phyloP scores from a whole-genome alignment of 2,797 vertebrate genomes.

The Scolopax bukidnonensis region DNA sequence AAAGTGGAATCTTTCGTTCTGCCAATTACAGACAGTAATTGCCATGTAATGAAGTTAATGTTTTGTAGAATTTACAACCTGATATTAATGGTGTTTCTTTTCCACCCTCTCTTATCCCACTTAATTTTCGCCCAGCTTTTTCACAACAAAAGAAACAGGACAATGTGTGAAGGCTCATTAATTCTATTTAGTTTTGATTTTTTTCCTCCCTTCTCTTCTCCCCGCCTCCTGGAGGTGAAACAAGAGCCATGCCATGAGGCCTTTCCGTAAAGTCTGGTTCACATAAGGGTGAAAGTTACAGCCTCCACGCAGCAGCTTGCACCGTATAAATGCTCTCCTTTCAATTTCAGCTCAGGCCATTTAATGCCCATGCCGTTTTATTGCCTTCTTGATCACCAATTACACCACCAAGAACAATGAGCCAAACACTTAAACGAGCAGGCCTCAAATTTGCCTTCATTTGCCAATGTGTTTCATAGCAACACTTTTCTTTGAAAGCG shows the following conservation, averaged over 20 bases:
- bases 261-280: conserved; percentile 81
- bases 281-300: conserved; percentile 80
- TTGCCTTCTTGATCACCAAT: conserved; percentile 79
- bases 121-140: conserved; percentile 76
- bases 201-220: conserved; percentile 13
- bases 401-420: conserved; percentile 80
- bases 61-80: conserved; percentile 87
- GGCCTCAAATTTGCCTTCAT: conserved; percentile 77
- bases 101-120: conserved; percentile 68
- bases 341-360: conserved; percentile 54
- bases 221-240: conserved; percentile 75
- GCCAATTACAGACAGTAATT: conserved; percentile 81
- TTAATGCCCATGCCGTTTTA: conserved; percentile 77
- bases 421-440: conserved; percentile 69
- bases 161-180: conserved; percentile 86
- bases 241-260: conserved; percentile 73
- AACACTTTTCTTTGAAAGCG: conserved; percentile 71
- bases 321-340: conserved; percentile 70
- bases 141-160: conserved; percentile 84
- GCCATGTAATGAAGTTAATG: conserved; percentile 88
- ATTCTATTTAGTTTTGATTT: conserved; percentile 81
- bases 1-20: conserved; percentile 78
- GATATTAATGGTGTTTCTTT: conserved; percentile 79
- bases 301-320: conserved; percentile 58
- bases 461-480: conserved; percentile 78